A percentile compares a stretch with the other conserved stretches of the same genome.
These are phyloP conservation scores for Melopsittacus undulatus DNA, from an alignment of 2,797 vertebrate genomes.

Conservation along the genomic window DNA sequence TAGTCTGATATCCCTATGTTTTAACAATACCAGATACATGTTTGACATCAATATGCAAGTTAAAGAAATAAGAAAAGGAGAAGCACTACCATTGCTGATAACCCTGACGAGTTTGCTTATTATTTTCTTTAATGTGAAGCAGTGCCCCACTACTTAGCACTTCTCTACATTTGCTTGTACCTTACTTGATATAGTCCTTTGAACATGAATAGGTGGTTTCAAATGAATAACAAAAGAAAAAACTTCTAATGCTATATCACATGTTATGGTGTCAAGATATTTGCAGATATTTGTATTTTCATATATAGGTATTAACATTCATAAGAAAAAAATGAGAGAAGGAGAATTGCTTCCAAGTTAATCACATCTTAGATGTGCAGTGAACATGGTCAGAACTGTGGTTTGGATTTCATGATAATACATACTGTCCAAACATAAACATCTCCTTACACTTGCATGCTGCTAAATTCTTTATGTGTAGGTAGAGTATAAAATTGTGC, in stretches of 20 bases:
- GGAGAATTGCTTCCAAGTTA: slow-evolving; percentile 16
- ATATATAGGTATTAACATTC: neutral
- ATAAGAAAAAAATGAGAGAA: neutral
- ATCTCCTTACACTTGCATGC: slow-evolving; percentile 38
- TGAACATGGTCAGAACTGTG: slow-evolving; percentile 1
- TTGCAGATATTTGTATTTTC: slow-evolving; percentile 55
- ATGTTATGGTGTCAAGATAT: neutral
- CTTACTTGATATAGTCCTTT: neutral
- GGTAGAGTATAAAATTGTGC: slow-evolving; percentile 58
- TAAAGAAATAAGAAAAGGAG: slow-evolving; percentile 31
- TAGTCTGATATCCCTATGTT: neutral
- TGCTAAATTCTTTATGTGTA: slow-evolving; percentile 56
- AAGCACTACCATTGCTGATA: slow-evolving; percentile 50
- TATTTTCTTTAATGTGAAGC: neutral
- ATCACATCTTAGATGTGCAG: neutral
- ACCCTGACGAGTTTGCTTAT: neutral
- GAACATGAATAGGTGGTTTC: slow-evolving; percentile 49
- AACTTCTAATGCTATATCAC: neutral
- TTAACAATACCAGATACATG: neutral
- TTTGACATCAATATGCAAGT: neutral
- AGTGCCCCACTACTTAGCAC: neutral
- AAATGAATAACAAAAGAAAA: slow-evolving; percentile 44
- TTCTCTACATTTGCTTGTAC: neutral
- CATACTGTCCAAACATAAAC: neutral
- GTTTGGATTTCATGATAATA: slow-evolving; percentile 62